These are phyloP conservation scores for Elephantulus edwardii DNA, from an alignment of 2,113 vertebrate genomes.

Conservation along the genomic window DNA sequence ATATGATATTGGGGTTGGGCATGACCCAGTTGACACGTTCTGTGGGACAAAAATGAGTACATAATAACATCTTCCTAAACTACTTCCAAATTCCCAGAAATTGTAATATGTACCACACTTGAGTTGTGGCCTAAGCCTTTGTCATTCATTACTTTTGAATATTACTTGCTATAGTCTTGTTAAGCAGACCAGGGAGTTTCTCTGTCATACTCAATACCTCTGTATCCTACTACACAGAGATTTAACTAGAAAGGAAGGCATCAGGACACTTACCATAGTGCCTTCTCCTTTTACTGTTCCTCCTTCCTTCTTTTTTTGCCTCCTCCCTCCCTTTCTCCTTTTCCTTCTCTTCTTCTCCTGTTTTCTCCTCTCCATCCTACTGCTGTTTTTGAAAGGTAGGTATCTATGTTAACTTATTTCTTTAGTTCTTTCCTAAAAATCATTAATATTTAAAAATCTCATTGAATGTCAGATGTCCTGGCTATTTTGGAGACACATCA, in stretches of 20 bases:
- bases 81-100: background rate
- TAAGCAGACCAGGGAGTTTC: too few species aligned
- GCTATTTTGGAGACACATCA: background rate
- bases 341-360: too few species aligned
- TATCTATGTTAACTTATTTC: background rate
- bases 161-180: background rate
- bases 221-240: background rate
- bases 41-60: too few species aligned
- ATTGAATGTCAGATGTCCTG: background rate
- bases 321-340: fast-evolving
- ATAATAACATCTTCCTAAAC: background rate
- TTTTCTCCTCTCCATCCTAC: background rate
- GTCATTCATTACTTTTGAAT: background rate
- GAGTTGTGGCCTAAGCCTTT: background rate
- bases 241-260: too few species aligned
- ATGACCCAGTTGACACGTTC: too few species aligned
- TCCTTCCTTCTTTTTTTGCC: background rate
- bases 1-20: too few species aligned
- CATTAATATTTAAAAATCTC: background rate
- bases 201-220: background rate
- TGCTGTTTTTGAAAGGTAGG: background rate
- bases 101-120: background rate
- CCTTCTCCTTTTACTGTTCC: background rate
- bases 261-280: background rate
- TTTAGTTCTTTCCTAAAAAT: background rate